phyloP scores from a whole-genome alignment of 2,113 vertebrate genomes.

The Sialia sialis region DNA sequence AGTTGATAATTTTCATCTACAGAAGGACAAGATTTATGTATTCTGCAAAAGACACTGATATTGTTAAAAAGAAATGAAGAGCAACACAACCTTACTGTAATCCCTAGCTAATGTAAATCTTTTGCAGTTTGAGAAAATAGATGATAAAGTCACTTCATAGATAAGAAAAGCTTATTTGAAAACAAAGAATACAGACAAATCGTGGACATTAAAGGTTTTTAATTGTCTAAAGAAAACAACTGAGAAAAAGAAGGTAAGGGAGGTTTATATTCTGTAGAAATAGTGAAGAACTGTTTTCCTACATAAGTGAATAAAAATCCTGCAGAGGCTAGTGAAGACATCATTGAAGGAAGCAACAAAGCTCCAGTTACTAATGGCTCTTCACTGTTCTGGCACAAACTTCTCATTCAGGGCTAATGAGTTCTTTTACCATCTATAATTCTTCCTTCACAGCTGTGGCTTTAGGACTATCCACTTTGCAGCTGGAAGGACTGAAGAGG shows the following conservation, averaged over 20 bases:
- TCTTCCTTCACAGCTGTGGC: not conserved
- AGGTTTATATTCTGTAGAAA: not conserved
- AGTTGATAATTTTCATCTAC: not conserved
- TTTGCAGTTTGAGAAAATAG: not conserved
- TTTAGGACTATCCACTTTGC: not conserved
- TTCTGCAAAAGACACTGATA: not conserved
- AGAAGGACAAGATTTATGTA: not conserved
- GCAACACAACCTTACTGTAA: not conserved
- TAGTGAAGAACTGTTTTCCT: not conserved
- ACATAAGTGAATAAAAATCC: not conserved
- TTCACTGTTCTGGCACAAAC: not conserved
- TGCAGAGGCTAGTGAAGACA: not conserved
- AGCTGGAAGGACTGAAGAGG: not conserved
- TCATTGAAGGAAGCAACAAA: not conserved
- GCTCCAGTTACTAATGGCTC: not conserved
- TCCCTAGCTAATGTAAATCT: not conserved
- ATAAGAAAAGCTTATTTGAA: conserved; percentile 23
- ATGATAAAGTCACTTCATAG: not conserved
- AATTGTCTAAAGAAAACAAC: not conserved
- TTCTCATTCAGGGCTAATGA: not conserved
- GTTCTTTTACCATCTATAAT: not conserved
- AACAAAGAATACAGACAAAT: not conserved
- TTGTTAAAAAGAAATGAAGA: not conserved
- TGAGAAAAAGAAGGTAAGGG: not conserved
- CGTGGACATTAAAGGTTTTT: not conserved